Base-by-base conservation (phyloP, 2,797 vertebrate species). In the Paramormyrops hopkinsi region DNA sequence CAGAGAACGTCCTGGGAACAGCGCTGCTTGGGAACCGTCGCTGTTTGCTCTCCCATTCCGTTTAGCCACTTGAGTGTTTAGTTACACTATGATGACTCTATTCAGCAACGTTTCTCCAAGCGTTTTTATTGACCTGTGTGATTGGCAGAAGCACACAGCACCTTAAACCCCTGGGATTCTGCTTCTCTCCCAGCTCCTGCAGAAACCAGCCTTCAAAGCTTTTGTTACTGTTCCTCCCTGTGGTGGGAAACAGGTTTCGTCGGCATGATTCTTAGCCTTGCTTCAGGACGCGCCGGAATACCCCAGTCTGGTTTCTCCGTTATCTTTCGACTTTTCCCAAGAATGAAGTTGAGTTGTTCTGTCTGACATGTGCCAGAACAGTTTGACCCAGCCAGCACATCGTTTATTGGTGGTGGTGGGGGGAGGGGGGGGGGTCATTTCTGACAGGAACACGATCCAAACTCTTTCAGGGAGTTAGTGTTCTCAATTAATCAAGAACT, bases 1-100 rank as follows among this genome's bases (percentile, higher is more conserved):
- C 83, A 87, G 48, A 0, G 84, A 88, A 88, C 54, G 88, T 91
- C 44, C 86, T 54, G 90, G 92, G 88, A 90, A 88, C 53, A 46
- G 86, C 46, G 85, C 69, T 62, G 88, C 44, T 59, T 37, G 82
- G 62, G 83, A 79, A 46, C 37, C 17, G 19, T 73, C 8, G 19
- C 82, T 76, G 50, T 88, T 51, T 88, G 65, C 65, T 33, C 65
- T 73, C 65, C 29, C 65, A 73, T 37, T 37, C 69, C 69, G 33
- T 17, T 37, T 37, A 65, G 48, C 62, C 62, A 29, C 46, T 50
- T 41, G 65, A 33, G 46, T 73, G 25, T 50, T 73, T 69, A 48
- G 37, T 73, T 83, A 50, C 41, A 46, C 79, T 48, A 46, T 73
- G 69, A 37, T 37, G 69, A 73, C 69, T 82, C 41, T 82, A 33